phyloP scores from a whole-genome alignment of 1,140 invertebrate species.

The Condylostylus longicornis region DNA sequence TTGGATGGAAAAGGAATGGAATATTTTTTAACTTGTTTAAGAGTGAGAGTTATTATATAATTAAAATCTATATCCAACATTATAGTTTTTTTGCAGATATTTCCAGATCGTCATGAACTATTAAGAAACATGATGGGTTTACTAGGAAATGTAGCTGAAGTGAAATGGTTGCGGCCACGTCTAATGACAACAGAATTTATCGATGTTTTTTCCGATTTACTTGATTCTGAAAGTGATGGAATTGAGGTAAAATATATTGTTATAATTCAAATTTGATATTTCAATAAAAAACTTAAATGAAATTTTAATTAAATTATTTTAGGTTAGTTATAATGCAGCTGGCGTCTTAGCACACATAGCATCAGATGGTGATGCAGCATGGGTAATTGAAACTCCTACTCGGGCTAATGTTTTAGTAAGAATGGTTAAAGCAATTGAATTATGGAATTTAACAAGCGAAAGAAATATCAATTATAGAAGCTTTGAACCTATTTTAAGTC shows the following conservation, averaged over 20 bases:
- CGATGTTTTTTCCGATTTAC: constrained; percentile 66
- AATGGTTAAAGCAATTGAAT: constrained; percentile 66
- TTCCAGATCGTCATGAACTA: constrained; percentile 74
- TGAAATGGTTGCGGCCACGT: constrained; percentile 60
- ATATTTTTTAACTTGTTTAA: constrained; percentile 70
- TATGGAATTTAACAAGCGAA: constrained; percentile 73
- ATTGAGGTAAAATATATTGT: constrained; percentile 58
- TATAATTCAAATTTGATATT: constrained; percentile 4
- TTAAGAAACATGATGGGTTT: constrained; percentile 93
- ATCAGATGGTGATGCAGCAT: constrained; percentile 72
- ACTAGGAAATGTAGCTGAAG: constrained; percentile 92
- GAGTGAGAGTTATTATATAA: constrained; percentile 33
- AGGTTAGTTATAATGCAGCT: constrained; percentile 93
- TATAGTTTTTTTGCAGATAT: constrained; percentile 42
- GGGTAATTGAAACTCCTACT: constrained; percentile 56
- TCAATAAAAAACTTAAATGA: background rate
- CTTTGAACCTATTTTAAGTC: constrained; percentile 76
- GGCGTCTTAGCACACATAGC: constrained; percentile 91
- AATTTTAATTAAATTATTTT: constrained; percentile 9
- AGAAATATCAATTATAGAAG: constrained; percentile 95
- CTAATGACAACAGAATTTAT: constrained; percentile 78
- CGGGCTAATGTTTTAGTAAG: constrained; percentile 57
- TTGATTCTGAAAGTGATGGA: constrained; percentile 75
- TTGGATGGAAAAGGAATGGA: constrained; percentile 73
- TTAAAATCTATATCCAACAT: constrained; percentile 2